phyloP scores from a whole-genome alignment of 2,113 vertebrate species.

The Melanerpes aurifrons region DNA sequence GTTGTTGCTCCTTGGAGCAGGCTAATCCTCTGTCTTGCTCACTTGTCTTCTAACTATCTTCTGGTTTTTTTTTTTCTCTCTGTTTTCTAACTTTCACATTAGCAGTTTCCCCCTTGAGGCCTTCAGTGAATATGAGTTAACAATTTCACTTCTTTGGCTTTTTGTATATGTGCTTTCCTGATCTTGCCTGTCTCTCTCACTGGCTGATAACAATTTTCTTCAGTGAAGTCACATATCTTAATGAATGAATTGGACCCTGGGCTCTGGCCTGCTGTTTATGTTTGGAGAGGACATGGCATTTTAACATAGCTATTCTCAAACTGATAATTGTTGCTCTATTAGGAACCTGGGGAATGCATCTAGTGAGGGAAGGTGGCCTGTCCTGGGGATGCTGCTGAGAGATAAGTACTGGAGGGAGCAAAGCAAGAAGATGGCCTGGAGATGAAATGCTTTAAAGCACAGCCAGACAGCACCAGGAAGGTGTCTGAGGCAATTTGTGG shows the following conservation, averaged over 20 bases:
- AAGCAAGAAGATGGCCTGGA: background rate
- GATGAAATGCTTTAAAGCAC: background rate
- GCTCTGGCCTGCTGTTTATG: background rate
- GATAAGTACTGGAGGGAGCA: background rate
- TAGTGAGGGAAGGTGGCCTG: background rate
- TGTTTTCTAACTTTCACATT: background rate
- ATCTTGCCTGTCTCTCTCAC: background rate
- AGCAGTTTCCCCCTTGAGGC: background rate
- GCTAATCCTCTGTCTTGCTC: background rate
- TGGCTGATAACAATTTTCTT: background rate
- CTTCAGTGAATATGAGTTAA: conserved; percentile 30
- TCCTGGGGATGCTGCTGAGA: background rate
- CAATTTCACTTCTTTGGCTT: background rate
- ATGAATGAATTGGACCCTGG: background rate
- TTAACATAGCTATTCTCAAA: background rate
- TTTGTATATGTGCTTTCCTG: background rate
- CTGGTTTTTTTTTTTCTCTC: background rate
- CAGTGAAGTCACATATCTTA: background rate
- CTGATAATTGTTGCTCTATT: background rate
- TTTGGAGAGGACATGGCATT: background rate
- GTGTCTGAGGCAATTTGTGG: background rate
- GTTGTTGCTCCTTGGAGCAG: background rate
- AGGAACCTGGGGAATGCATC: background rate
- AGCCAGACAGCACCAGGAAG: background rate
- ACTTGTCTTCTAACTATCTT: background rate